These are phyloP conservation scores for Melanotaenia duboulayi DNA, from an alignment of 2,113 vertebrate species.

Conservation along the genomic window DNA sequence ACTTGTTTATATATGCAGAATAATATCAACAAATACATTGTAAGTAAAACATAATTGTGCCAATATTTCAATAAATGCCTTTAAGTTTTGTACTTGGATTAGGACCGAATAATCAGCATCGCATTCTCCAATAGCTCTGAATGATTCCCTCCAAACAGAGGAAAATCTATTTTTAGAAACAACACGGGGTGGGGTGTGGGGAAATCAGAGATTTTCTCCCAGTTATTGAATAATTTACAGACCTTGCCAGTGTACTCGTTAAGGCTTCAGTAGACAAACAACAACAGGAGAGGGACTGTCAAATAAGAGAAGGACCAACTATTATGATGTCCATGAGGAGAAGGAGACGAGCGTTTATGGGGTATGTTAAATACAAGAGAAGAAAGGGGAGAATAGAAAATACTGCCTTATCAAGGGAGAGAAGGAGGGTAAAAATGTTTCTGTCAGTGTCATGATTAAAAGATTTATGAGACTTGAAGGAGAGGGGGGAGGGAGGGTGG, in stretches of 20 bases:
- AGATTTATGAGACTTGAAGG: constrained; percentile 66
- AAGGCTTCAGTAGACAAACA: constrained; percentile 66
- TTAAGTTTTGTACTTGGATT: constrained; percentile 16
- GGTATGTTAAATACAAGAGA: constrained; percentile 49
- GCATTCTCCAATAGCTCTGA: constrained; percentile 45
- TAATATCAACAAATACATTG: constrained; percentile 18
- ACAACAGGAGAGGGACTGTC: constrained; percentile 41
- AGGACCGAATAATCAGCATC: constrained; percentile 33
- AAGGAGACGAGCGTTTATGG: constrained; percentile 3
- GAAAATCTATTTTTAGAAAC: constrained; percentile 71
- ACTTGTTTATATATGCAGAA: neutral
- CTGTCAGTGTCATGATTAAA: constrained; percentile 77
- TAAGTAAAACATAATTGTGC: constrained; percentile 20
- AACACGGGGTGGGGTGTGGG: constrained; percentile 35
- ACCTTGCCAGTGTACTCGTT: constrained; percentile 72
- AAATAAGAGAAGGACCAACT: constrained; percentile 39
- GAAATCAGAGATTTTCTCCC: constrained; percentile 61
- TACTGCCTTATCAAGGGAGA: constrained; percentile 57
- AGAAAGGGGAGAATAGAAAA: constrained; percentile 52
- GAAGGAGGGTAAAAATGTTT: constrained; percentile 52
- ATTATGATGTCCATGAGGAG: constrained; percentile 23
- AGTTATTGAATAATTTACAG: constrained; percentile 81
- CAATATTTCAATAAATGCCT: constrained; percentile 9
- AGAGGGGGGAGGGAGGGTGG: constrained; percentile 3
- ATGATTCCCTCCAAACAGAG: constrained; percentile 55